phyloP scores from a whole-genome alignment of 1,140 invertebrate genomes.

The Drosophila auraria region DNA sequence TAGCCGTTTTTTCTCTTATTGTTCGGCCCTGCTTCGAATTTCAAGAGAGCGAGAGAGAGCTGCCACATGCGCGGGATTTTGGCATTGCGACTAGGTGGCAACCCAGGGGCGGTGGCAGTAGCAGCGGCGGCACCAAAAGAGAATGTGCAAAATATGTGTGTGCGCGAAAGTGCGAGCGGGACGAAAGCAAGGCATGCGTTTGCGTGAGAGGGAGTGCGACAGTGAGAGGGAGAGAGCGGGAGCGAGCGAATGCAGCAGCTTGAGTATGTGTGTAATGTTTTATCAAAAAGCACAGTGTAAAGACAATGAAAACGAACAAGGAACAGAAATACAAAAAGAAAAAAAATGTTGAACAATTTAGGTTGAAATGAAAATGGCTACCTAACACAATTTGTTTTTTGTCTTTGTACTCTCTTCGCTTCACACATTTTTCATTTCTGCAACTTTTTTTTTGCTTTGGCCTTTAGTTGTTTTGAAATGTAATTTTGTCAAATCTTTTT shows the following conservation, averaged over 20 bases:
- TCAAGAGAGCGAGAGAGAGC: constrained; percentile 15
- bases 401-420: neutral
- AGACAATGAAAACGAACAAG: constrained; percentile 67
- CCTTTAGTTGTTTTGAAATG: constrained; percentile 17
- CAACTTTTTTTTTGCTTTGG: constrained; percentile 3
- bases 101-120: constrained; percentile 43
- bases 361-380: constrained; percentile 66
- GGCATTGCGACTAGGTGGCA: constrained; percentile 63
- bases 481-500: constrained; percentile 20
- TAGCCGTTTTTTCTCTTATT: constrained; percentile 18
- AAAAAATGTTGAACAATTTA: constrained; percentile 60
- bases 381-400: constrained; percentile 20
- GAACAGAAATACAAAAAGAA: constrained; percentile 36
- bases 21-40: neutral
- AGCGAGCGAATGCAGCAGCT: constrained; percentile 33
- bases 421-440: neutral
- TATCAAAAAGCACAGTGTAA: constrained; percentile 77
- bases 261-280: constrained; percentile 67
- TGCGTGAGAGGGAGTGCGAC: constrained; percentile 12
- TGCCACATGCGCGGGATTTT: constrained; percentile 31
- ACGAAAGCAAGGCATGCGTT: constrained; percentile 31
- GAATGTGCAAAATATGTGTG: constrained; percentile 45
- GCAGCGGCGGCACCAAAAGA: constrained; percentile 40
- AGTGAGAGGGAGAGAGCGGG: constrained; percentile 12
- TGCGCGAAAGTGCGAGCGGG: constrained; percentile 27